Percentiles rank a stretch among this genome's conserved stretches.
phyloP scores from a whole-genome alignment of 1,140 invertebrate species.

The Tyrophagus putrescentiae region DNA sequence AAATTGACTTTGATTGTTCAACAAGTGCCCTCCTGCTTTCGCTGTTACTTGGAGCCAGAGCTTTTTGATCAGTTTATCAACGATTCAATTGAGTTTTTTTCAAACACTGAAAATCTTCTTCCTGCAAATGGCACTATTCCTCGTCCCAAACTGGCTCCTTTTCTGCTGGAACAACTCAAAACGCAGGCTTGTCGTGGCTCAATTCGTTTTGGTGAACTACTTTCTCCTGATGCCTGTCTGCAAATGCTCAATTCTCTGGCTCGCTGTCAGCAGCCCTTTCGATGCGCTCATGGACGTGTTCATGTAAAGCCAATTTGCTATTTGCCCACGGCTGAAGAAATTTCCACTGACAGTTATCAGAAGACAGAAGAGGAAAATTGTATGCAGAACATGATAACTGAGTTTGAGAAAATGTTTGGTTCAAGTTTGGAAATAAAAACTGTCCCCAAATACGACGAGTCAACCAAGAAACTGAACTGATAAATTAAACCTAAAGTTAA shows the following conservation, averaged over 20 bases:
- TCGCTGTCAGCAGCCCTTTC: not conserved
- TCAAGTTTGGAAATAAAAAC: too few species aligned
- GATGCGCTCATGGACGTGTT: constrained; percentile 13
- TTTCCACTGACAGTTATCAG: too few species aligned
- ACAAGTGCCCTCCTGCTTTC: constrained; percentile 6
- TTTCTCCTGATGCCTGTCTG: not conserved
- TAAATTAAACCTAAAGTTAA: too few species aligned
- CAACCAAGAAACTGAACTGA: too few species aligned
- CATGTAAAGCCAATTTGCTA: not conserved
- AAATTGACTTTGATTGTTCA: too few species aligned
- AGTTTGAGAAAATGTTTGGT: too few species aligned
- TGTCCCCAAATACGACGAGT: too few species aligned
- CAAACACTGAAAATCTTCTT: not conserved
- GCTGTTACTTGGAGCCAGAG: not conserved
- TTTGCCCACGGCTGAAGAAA: not conserved
- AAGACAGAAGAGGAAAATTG: too few species aligned
- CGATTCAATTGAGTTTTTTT: not conserved
- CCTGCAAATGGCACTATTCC: not conserved
- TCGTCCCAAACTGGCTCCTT: not conserved
- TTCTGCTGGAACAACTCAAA: not conserved
- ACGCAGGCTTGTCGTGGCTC: constrained; percentile 4
- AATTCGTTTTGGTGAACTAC: constrained; percentile 12
- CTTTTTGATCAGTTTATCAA: constrained; percentile 1
- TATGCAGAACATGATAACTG: too few species aligned
- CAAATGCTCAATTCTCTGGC: constrained; percentile 5